A percentile compares a stretch with the other conserved stretches of the same genome.
These are phyloP conservation scores for Marasmarcha lunaedactyla DNA, from an alignment of 2,888 invertebrate species.

Conservation along the genomic window DNA sequence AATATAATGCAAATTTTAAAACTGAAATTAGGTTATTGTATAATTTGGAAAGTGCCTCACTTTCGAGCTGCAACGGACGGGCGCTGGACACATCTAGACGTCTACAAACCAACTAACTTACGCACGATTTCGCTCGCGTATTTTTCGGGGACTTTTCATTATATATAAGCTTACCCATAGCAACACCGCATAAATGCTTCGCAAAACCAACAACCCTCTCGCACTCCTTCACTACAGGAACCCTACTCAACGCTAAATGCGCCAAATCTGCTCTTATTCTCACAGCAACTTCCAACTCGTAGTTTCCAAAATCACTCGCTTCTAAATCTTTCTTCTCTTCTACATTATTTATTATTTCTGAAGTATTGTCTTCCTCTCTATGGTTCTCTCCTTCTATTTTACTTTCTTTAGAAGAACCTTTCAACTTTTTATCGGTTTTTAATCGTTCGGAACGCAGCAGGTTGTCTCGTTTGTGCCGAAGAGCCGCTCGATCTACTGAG, in stretches of 20 bases:
- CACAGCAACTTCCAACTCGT: conserved; percentile 20
- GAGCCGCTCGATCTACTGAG: conserved; percentile 82
- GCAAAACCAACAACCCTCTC: conserved; percentile 79
- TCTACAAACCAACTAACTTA: too few relatives aligned
- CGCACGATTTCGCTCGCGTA: too few relatives aligned
- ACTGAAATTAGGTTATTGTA: too few relatives aligned
- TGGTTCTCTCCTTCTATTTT: background rate
- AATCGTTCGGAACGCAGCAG: conserved; percentile 17
- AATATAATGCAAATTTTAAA: too few relatives aligned
- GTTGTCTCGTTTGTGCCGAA: conserved; percentile 83
- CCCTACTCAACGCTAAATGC: conserved; percentile 74
- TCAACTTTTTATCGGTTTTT: background rate
- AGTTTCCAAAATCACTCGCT: background rate
- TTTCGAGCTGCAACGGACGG: too few relatives aligned
- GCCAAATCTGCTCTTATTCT: conserved; percentile 86
- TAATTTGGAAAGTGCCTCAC: too few relatives aligned
- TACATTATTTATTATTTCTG: background rate
- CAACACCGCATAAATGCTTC: conserved; percentile 91
- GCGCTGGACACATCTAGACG: too few relatives aligned
- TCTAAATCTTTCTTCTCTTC: background rate
- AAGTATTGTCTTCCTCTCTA: background rate
- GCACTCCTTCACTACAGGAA: conserved; percentile 32
- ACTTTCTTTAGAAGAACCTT: background rate
- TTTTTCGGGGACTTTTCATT: too few relatives aligned
- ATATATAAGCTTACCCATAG: conserved; percentile 73